Conservation (phyloP, 2,888 invertebrate genomes). For the Synanthedon vespiformis region DNA sequence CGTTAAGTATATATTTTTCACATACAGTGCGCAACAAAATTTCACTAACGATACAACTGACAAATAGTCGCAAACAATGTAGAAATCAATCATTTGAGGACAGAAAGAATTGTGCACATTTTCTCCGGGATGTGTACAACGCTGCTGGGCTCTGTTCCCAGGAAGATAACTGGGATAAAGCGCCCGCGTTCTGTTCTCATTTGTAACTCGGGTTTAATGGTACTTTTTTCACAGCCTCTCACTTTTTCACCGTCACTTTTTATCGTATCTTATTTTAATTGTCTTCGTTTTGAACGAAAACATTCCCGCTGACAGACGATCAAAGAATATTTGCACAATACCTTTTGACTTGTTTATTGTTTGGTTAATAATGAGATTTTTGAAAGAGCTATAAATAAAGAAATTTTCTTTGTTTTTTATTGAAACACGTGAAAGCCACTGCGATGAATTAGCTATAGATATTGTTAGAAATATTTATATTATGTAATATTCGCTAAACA, state of each 20-base stretch:
- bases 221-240: constrained; percentile 49
- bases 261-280: constrained; percentile 49
- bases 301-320: background rate
- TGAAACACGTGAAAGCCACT: no score
- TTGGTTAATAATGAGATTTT: no score
- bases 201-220: constrained; percentile 56
- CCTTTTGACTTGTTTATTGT: no score
- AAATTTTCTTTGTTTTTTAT: no score
- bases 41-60: background rate
- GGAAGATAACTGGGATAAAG: constrained; percentile 42
- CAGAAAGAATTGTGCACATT: background rate
- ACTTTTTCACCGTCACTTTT: constrained; percentile 53
- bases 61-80: background rate
- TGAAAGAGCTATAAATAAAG: no score
- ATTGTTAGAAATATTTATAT: no score
- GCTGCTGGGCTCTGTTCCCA: constrained; percentile 25
- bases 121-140: constrained; percentile 3
- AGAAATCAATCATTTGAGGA: background rate
- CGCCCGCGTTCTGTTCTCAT: constrained; percentile 35
- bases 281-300: constrained; percentile 22
- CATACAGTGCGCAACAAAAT: background rate
- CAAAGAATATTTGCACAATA: background rate
- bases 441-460: no score
- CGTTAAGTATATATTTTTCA: no score
- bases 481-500: no score